phyloP scores from a whole-genome alignment of 1,140 invertebrate species.

The Saccostrea glomerata region DNA sequence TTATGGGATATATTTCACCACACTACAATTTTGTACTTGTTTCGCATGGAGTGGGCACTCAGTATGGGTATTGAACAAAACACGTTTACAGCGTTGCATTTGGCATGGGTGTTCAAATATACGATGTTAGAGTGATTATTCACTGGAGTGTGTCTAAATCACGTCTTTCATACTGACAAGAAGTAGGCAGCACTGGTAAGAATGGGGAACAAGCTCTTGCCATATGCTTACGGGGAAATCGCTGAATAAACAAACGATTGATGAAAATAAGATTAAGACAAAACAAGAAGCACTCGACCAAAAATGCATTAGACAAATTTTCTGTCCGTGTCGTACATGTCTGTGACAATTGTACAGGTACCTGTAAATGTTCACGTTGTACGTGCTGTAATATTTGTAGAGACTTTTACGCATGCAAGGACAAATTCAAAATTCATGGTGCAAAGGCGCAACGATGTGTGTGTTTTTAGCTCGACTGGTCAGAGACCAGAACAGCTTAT shows the following conservation, averaged over 20 bases:
- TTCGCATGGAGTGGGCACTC: too few species aligned
- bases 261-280: background rate
- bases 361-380: background rate
- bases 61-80: too few species aligned
- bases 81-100: too few species aligned
- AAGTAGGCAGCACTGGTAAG: constrained; percentile 25
- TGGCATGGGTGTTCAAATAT: too few species aligned
- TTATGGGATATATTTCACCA: too few species aligned
- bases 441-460: too few species aligned
- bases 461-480: too few species aligned
- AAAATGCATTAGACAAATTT: background rate
- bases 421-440: too few species aligned
- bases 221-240: background rate
- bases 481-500: too few species aligned
- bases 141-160: constrained; percentile 46
- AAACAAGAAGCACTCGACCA: background rate
- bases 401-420: too few species aligned
- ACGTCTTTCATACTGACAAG: background rate
- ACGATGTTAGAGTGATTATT: background rate
- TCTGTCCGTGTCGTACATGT: background rate
- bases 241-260: background rate
- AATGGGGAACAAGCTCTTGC: constrained; percentile 27
- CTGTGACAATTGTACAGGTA: background rate
- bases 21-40: too few species aligned
- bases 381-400: background rate